Conservation (phyloP, 2,888 invertebrate genomes). For the Mantis religiosa region DNA sequence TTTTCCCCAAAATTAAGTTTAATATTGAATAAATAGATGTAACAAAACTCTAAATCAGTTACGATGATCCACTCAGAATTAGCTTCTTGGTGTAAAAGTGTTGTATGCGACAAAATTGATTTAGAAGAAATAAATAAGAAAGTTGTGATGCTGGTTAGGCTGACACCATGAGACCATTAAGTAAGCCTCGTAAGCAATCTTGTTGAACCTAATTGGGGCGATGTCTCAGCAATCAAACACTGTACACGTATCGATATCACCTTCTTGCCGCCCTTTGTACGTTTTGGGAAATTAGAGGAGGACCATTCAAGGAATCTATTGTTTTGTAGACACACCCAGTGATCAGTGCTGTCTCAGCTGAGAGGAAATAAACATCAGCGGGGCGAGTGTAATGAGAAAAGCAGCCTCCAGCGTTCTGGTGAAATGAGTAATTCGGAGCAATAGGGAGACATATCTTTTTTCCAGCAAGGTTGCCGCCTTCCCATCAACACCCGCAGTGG, state of each 20-base stretch:
- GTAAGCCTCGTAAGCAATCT: too few species aligned
- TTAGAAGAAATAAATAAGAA: too few species aligned
- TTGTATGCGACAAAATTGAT: too few species aligned
- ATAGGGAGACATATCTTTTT: not conserved
- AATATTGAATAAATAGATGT: too few species aligned
- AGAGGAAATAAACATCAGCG: not conserved
- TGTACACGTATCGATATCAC: not conserved
- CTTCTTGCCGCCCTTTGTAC: not conserved
- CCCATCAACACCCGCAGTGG: not conserved
- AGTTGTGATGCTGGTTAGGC: too few species aligned
- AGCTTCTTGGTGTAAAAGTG: too few species aligned
- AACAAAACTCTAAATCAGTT: too few species aligned
- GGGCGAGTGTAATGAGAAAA: not conserved
- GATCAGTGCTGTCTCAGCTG: not conserved
- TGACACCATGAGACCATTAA: too few species aligned
- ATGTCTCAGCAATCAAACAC: not conserved
- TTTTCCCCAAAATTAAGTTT: too few species aligned
- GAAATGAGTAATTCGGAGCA: not conserved
- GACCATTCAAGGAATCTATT: not conserved
- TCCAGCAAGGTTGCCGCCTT: not conserved
- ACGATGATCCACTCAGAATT: too few species aligned
- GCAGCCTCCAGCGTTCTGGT: not conserved
- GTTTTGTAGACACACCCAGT: not conserved
- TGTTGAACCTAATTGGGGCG: not conserved
- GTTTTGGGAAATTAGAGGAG: not conserved